These are phyloP conservation scores for Papilio dardanus DNA, from an alignment of 1,140 invertebrate species.

Conservation along the genomic window DNA sequence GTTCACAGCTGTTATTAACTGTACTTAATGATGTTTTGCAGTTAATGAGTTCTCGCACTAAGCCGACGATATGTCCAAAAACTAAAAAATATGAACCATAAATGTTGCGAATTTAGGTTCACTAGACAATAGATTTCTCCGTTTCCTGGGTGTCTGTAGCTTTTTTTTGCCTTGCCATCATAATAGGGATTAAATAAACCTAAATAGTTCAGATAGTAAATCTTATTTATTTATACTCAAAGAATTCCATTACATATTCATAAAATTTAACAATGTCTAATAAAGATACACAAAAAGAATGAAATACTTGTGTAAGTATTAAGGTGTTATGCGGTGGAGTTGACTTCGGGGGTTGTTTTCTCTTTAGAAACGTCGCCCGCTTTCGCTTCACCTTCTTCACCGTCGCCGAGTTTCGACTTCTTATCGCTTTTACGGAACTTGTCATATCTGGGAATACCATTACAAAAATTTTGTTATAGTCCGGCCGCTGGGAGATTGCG, in stretches of 20 bases:
- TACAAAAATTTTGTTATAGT: too few relatives aligned
- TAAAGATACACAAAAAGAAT: not conserved
- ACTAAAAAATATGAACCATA: too few relatives aligned
- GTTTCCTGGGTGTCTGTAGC: too few relatives aligned
- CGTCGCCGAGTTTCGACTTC: conserved; percentile 60
- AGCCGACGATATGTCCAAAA: too few relatives aligned
- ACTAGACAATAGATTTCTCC: too few relatives aligned
- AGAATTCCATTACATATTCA: not conserved
- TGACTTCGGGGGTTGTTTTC: conserved; percentile 62
- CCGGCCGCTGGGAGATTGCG: too few relatives aligned
- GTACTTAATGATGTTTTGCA: too few relatives aligned
- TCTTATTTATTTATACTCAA: conserved; percentile 10
- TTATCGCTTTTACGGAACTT: conserved; percentile 81
- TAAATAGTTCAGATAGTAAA: not conserved
- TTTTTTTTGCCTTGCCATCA: not conserved
- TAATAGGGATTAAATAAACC: not conserved
- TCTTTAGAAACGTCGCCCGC: conserved; percentile 52
- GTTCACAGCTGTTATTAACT: too few relatives aligned
- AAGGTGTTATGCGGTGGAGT: conserved; percentile 55
- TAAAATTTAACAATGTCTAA: conserved; percentile 20
- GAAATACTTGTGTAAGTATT: conserved; percentile 28
- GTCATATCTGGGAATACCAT: conserved; percentile 67
- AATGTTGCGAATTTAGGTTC: too few relatives aligned
- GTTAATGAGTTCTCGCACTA: too few relatives aligned
- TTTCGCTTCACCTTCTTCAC: conserved; percentile 59